Percentiles rank a stretch among this genome's conserved stretches.
Evolutionary conservation across 2,888 invertebrate species (phyloP).

Genomic region (Cataglyphis cursor): DNA sequence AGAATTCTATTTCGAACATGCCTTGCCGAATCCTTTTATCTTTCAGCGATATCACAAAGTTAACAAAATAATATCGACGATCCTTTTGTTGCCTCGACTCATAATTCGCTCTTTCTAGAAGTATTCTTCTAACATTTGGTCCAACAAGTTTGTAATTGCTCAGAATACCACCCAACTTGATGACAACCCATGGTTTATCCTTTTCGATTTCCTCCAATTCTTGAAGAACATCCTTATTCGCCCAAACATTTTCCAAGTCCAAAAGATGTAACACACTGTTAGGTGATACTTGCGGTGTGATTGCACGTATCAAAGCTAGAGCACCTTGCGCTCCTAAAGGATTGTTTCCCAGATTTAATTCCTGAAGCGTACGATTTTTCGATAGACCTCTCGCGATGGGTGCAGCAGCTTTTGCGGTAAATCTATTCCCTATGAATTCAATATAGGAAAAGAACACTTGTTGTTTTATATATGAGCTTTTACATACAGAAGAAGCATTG

Average conservation of each 20-base stretch:
- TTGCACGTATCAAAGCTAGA: slow-evolving; percentile 85
- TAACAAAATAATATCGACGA: slow-evolving; percentile 86
- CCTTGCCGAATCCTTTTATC: slow-evolving; percentile 80
- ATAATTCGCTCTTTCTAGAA: slow-evolving; percentile 87
- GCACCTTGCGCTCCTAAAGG: slow-evolving; percentile 86
- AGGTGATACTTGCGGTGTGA: slow-evolving; percentile 79
- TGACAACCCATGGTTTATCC: slow-evolving; percentile 77
- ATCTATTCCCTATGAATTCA: slow-evolving; percentile 77
- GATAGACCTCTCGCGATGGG: slow-evolving; percentile 86
- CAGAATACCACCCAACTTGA: slow-evolving; percentile 87
- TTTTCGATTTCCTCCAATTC: slow-evolving; percentile 65
- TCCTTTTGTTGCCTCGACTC: slow-evolving; percentile 86
- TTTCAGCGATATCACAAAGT: slow-evolving; percentile 85
- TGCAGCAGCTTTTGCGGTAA: slow-evolving; percentile 80
- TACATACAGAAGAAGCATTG: not conserved
- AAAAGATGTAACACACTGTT: slow-evolving; percentile 84
- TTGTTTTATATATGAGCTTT: not conserved
- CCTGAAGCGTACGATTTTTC: slow-evolving; percentile 85
- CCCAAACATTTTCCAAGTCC: slow-evolving; percentile 87
- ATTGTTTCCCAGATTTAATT: slow-evolving; percentile 87
- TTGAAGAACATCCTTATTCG: slow-evolving; percentile 85
- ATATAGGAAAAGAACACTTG: not conserved
- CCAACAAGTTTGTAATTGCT: slow-evolving; percentile 87
- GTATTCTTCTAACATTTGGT: slow-evolving; percentile 86
- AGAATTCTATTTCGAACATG: slow-evolving; percentile 40